Evolutionary conservation across 1,140 invertebrate species (phyloP).

Genomic region (Cotesia vestalis): DNA sequence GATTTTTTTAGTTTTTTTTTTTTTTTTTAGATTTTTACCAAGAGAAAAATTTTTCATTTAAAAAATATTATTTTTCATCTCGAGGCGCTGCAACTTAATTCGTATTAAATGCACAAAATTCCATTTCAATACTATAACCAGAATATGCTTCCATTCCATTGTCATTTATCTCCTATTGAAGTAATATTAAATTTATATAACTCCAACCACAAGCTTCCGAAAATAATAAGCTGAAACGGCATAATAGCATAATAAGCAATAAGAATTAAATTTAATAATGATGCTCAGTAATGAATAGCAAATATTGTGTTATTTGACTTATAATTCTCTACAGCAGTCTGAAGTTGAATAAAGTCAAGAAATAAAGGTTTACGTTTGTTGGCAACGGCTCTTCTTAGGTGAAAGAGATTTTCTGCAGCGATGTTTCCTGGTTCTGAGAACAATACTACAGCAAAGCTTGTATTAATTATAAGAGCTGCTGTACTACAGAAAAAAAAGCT

Average conservation of each 20-base stretch:
- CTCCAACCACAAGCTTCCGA: too few species aligned
- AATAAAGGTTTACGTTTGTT: not conserved
- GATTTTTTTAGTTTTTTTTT: not conserved
- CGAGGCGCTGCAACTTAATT: too few species aligned
- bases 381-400: slow-evolving; percentile 10
- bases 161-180: too few species aligned
- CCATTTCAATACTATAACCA: too few species aligned
- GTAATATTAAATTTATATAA: too few species aligned
- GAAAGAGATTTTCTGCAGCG: slow-evolving; percentile 29
- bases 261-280: too few species aligned
- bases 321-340: not conserved
- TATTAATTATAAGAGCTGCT: slow-evolving; percentile 47
- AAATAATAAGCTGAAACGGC: too few species aligned
- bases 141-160: too few species aligned
- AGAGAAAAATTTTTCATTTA: not conserved
- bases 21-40: too few species aligned
- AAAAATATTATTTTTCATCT: slow-evolving; percentile 15
- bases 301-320: not conserved
- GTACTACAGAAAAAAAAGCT: slow-evolving; percentile 43
- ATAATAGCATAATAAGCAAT: too few species aligned
- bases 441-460: slow-evolving; percentile 36
- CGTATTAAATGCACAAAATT: too few species aligned
- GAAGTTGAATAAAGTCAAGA: slow-evolving; percentile 15
- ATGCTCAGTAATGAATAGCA: too few species aligned
- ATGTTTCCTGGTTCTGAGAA: slow-evolving; percentile 21